Conservation (phyloP, 2,797 vertebrate species). For the Aselliscus stoliczkanus region DNA sequence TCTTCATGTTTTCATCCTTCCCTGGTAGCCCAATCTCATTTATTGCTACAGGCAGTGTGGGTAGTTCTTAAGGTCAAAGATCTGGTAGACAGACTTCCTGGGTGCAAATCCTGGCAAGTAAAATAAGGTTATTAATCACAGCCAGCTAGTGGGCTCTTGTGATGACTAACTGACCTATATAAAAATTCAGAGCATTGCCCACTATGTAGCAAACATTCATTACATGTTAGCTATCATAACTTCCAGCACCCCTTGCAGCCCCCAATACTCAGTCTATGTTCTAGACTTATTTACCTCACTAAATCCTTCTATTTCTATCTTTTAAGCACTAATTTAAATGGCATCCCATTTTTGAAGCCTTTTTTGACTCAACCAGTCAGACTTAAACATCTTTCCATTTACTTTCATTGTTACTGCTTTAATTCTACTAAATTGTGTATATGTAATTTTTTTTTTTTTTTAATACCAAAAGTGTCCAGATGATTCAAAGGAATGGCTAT, state of each 20-base stretch:
- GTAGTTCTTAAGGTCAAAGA: not conserved
- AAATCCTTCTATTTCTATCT: not conserved
- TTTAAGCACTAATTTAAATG: not conserved
- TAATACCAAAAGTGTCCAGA: not conserved
- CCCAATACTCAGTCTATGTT: not conserved
- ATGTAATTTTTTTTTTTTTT: not conserved
- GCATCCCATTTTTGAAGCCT: not conserved
- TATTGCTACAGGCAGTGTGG: not conserved
- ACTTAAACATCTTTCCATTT: not conserved
- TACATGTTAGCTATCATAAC: not conserved
- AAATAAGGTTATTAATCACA: not conserved
- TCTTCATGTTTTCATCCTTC: not conserved
- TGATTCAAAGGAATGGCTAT: not conserved
- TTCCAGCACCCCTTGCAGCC: not conserved
- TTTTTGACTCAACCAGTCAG: not conserved
- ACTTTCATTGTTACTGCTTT: not conserved
- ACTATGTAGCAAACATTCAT: not conserved
- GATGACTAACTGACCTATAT: not conserved
- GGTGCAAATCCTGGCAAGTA: not conserved
- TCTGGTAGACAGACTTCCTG: not conserved
- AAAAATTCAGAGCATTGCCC: not conserved
- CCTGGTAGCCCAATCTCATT: not conserved
- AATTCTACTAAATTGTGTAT: not conserved
- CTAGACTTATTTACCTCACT: not conserved
- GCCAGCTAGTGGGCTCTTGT: not conserved